Base-by-base conservation (phyloP, 2,888 invertebrate species). In the Scaptomyza flava region DNA sequence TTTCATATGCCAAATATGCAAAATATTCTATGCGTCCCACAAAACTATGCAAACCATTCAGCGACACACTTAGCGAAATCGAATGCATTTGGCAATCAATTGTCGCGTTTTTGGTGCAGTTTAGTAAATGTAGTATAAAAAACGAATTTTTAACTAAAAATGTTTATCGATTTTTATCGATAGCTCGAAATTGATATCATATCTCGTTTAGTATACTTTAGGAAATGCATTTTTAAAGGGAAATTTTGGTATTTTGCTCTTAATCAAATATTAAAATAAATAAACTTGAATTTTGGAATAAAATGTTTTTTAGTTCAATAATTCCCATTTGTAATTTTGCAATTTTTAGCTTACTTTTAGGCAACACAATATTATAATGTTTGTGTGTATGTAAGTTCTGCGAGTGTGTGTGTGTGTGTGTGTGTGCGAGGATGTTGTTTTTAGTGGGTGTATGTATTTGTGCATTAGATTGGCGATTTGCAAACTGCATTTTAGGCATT, bases 1-100 rank as follows among this genome's bases (percentile, higher is more conserved):
- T 87, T 82, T 87, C 79, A 87, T 83, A 87, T 83, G 87, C 85
- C 60, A 72, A 87, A 84, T 84, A 78, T 79, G 67, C 82, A 66
- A 77, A 82, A 77, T 77, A 81, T 72, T 87, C 77, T 77, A 81
- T 70, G 72, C 69, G 65, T 51, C 63, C 77, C 30, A 42, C 30
- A 67, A 66, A 87, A 84, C 79, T 87, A 82, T 82, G 77, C 72
- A 77, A 77, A 75, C 65, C 61, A 79, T 59, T 60, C 41, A 41
- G 41, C 17, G 52, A 6, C 48, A 71, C 81, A 84, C 81, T 62
- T 51, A 11, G 31, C 60, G 42, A 58, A 74, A 58, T 36, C 36
- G 12, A 14, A n/a, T 2, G n/a, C 6, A 14, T 27, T 23, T 36
- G 36, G 6, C 5, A n/a, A n/a, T n/a, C 6, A 36, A n/a, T 30